phyloP scores from a whole-genome alignment of 2,113 vertebrate genomes.

The Nettapus auritus region DNA sequence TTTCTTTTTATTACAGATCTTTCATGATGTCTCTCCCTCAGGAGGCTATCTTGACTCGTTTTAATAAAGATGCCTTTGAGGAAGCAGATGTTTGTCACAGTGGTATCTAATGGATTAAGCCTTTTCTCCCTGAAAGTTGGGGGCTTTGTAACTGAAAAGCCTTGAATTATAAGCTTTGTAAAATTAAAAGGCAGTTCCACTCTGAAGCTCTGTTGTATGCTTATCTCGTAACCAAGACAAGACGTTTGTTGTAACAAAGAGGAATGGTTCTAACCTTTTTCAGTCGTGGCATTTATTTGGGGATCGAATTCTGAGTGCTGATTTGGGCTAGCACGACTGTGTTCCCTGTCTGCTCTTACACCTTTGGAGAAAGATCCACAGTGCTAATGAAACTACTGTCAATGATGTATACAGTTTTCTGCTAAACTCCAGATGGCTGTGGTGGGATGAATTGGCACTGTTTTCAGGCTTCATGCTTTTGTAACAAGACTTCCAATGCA shows the following conservation, averaged over 20 bases:
- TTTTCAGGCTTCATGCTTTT: neutral
- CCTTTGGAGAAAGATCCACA: neutral
- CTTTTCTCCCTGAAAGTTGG: neutral
- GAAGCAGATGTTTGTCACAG: slow-evolving; percentile 40
- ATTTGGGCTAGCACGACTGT: neutral
- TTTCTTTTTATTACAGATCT: slow-evolving; percentile 4
- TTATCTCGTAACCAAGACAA: slow-evolving; percentile 1
- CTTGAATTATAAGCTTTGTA: neutral
- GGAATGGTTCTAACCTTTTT: neutral
- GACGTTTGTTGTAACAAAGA: neutral
- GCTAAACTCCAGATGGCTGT: accelerated
- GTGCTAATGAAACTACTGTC: neutral
- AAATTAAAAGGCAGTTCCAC: slow-evolving; percentile 14
- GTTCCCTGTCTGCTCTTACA: neutral
- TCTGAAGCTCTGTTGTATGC: neutral
- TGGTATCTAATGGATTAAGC: neutral
- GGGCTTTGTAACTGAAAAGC: neutral
- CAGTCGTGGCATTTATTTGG: neutral
- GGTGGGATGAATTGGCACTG: accelerated
- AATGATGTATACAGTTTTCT: neutral
- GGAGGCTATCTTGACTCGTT: neutral
- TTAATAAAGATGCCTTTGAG: slow-evolving; percentile 36
- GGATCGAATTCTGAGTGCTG: neutral
- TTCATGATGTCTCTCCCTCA: neutral
- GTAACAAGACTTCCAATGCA: accelerated